Evolutionary conservation across 2,888 invertebrate species (phyloP), one percentile per base, ranked within the genome.

Genomic region (Heterodera filipjevi): DNA sequence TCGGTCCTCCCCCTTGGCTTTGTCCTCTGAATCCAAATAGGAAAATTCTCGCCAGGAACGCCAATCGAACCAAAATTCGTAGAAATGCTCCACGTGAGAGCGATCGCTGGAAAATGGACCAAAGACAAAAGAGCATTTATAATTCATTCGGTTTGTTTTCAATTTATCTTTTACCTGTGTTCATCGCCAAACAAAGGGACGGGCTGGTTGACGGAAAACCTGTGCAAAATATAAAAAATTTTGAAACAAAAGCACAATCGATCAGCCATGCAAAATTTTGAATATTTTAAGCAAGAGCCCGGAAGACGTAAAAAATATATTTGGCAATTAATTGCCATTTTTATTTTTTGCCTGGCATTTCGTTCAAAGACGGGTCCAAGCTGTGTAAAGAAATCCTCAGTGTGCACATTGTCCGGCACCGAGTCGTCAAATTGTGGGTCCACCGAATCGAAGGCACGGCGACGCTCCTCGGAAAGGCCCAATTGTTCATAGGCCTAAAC

Each of bases 21-120:
- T 98, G 89, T 98, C 98, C 90, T 99, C 98, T 90, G 98, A 97
- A 90, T 99, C 99, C 84, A 96, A 91, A 90, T 99, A 99, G 2
- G 98, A 98, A 91, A 94, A 99, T 90, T 99, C 99, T 81, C 99
- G 92, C 99, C 99, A 99, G 0, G 98, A 97, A 84, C 96, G 95
- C 91, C 98, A 99, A 87, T 95, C 94, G 90, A 91, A 92, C 99
- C 99, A 99, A 90, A 97, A 99, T 27, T 94, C 93, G 90, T 99
- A 99, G 91, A 99, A 99, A 71, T 92, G 91, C 89, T 98, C 95
- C 0, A 99, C 97, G 87, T 94, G 93, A 83, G 93, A 93, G 77
- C 95, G 92, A 1, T 93, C 91, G 77, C 94, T 75, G 10, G 30
- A 75, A 75, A 75, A 46, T 16, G n/a, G n/a, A 8, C 19, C n/a